Evolutionary conservation across 30 jellyfish, hydroid and myxozoan genomes (phyloP).

Genomic region (Hydractinia symbiolongicarpus): DNA sequence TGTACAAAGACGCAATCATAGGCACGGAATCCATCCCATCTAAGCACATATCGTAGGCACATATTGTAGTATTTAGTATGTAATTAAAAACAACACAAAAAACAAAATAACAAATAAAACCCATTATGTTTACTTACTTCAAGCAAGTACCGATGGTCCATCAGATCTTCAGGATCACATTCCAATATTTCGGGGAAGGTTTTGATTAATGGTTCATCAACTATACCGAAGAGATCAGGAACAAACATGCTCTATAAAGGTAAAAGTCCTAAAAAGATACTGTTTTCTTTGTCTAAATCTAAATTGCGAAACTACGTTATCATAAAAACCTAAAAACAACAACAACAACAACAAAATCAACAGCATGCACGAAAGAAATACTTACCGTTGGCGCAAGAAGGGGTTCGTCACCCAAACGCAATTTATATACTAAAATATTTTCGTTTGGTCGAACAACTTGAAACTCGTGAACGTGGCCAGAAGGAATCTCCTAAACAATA

Average conservation of each 20-base stretch:
- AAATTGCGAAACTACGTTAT: background rate
- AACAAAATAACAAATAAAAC: too few relatives aligned
- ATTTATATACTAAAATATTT: conserved; percentile 47
- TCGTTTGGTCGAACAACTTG: conserved; percentile 83
- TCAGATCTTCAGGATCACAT: conserved; percentile 79
- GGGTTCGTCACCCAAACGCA: conserved; percentile 90
- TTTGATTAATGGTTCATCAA: conserved; percentile 32
- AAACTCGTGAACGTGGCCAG: conserved; percentile 94
- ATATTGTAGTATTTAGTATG: too few relatives aligned
- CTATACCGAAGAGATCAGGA: conserved; percentile 75
- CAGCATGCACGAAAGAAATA: too few relatives aligned
- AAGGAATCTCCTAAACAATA: conserved; percentile 71
- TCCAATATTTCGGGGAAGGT: conserved; percentile 56
- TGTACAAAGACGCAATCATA: too few relatives aligned
- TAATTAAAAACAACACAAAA: too few relatives aligned
- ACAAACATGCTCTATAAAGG: conserved; percentile 50
- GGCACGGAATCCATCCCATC: too few relatives aligned
- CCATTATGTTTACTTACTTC: conserved; percentile 42
- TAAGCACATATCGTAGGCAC: too few relatives aligned
- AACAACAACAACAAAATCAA: background rate
- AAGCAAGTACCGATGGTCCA: conserved; percentile 62
- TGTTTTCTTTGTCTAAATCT: background rate
- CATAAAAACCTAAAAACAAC: background rate
- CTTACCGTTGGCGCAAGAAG: conserved; percentile 77
- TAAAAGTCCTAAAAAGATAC: background rate